phyloP scores from a whole-genome alignment of 2,113 vertebrate species.

The Trematocara marginatum region DNA sequence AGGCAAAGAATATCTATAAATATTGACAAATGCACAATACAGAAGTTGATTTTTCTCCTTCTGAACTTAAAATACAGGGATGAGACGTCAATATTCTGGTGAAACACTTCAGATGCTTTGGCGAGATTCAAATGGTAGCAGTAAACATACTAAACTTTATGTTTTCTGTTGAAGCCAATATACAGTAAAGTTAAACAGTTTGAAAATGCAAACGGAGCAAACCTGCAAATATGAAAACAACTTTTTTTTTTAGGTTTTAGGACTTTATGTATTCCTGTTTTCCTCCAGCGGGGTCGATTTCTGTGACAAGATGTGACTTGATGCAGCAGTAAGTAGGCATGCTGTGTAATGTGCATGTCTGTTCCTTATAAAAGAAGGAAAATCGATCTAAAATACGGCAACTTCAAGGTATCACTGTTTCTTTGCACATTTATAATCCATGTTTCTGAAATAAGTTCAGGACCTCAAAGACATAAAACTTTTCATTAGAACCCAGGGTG shows the following conservation, averaged over 20 bases:
- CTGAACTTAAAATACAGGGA: background rate
- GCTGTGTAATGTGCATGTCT: background rate
- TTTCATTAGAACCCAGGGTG: background rate
- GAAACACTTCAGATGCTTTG: background rate
- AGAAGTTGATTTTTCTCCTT: background rate
- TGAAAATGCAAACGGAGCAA: background rate
- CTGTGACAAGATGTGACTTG: background rate
- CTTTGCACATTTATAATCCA: background rate
- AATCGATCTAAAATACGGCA: background rate
- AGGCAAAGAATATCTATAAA: conserved; percentile 2
- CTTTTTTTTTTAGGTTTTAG: rapidly evolving
- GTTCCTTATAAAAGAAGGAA: background rate
- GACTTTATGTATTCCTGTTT: background rate
- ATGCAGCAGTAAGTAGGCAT: background rate
- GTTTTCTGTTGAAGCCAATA: background rate
- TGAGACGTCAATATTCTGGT: background rate
- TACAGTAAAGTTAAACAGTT: background rate
- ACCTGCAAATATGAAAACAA: background rate
- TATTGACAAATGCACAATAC: conserved; percentile 21
- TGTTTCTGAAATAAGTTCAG: background rate
- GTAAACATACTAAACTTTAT: background rate
- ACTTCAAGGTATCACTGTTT: background rate
- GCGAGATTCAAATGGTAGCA: background rate
- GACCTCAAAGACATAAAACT: background rate
- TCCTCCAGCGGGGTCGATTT: background rate